Conservation (phyloP, 2,888 invertebrate species). For the Aphodius granarius region DNA sequence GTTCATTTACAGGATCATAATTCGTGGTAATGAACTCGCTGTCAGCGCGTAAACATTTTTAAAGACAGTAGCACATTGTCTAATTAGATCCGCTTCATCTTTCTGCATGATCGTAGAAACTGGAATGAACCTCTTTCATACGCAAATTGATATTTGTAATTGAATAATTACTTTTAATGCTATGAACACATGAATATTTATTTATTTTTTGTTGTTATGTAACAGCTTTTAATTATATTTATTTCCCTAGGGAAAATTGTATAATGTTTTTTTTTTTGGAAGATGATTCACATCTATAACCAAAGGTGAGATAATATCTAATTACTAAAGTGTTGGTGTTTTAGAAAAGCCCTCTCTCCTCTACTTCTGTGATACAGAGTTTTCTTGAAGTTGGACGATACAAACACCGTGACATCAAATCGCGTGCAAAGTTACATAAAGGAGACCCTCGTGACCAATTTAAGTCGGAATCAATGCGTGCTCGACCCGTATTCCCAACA, state of each 20-base stretch:
- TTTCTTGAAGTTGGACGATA: background rate
- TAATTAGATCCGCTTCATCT: background rate
- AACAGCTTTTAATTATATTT: background rate
- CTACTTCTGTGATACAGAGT: too few relatives aligned
- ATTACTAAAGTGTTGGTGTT: too few relatives aligned
- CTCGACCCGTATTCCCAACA: background rate
- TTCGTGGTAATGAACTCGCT: constrained; percentile 8
- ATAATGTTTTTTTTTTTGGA: too few relatives aligned
- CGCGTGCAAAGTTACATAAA: background rate
- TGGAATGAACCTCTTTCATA: background rate
- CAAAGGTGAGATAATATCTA: too few relatives aligned
- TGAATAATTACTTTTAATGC: background rate
- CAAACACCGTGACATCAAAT: background rate
- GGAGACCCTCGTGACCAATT: constrained; percentile 3
- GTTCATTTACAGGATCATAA: constrained; percentile 8
- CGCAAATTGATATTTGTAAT: background rate
- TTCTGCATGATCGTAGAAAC: background rate
- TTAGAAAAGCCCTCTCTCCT: too few relatives aligned
- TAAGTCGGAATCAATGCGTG: constrained; percentile 12
- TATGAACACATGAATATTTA: background rate
- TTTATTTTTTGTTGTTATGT: background rate
- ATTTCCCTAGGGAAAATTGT: background rate
- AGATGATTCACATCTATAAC: too few relatives aligned
- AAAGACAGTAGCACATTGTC: background rate
- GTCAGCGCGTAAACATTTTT: constrained; percentile 6